Base-by-base conservation (phyloP, 2,113 vertebrate species). In the Oreochromis spilurus region DNA sequence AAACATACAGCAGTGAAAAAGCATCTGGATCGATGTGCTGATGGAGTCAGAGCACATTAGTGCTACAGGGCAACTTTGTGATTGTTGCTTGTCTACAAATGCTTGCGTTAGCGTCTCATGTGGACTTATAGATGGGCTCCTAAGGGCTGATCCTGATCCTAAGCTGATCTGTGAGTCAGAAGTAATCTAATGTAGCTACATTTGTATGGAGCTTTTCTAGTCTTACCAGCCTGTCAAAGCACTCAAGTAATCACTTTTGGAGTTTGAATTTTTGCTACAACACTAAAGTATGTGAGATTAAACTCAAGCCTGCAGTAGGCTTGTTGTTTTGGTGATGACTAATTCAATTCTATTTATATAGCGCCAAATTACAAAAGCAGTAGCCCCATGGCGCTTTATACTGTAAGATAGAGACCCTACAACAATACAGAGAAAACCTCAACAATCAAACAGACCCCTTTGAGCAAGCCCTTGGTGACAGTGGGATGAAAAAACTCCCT, bases 1-100 rank as follows among this genome's bases (percentile, higher is more conserved):
- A 77, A 50, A 77, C 43, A 72, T 21, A 16, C 21, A 72, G 13
- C 65, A 26, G 38, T 6, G 65, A 70, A 43, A 43, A 70, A 24
- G 13, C 38, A 6, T 79, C 58, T 26, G 34, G 87, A 24, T 83
- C 54, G 34, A 43, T 21, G 34, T 34, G 58, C 53, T 57, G 87
- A 84, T 29, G 67, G 31, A 84, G 36, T 80, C 31, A 80, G 83
- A 75, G 26, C 60, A 29, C 79, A 83, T 81, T 79, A 91, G 40
- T 38, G 72, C 84, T 48, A 50, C 43, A 70, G 62, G 84, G 31
- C 53, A 84, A 88, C 83, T 82, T 36, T 80, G 62, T 58, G 54
- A 45, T 43, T 60, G 70, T 83, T 88, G 81, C 87, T 89, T 87
- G 80, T 89, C 72, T 45, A 24, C 58, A 79, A 57, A 82, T 85